Evolutionary conservation across 1,140 invertebrate species (phyloP).

Genomic region (Bactericera cockerelli): DNA sequence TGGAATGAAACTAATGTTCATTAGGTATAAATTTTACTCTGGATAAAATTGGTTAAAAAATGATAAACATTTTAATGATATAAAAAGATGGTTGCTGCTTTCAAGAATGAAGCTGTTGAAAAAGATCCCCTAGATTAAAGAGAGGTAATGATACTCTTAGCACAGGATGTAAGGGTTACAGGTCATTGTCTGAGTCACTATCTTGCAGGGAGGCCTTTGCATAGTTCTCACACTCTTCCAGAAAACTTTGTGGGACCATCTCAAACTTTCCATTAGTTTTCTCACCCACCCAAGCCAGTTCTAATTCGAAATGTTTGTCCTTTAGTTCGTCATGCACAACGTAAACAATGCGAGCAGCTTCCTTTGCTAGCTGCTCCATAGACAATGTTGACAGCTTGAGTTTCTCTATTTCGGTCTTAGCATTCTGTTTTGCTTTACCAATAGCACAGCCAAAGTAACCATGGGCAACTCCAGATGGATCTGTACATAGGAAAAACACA

Average conservation of each 20-base stretch:
- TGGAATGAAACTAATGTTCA: too few relatives aligned
- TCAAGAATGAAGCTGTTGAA: too few relatives aligned
- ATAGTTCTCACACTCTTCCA: conserved; percentile 56
- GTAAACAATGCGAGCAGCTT: conserved; percentile 93
- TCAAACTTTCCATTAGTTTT: conserved; percentile 59
- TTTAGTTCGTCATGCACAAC: conserved; percentile 95
- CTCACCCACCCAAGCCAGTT: conserved; percentile 90
- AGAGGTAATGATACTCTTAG: too few relatives aligned
- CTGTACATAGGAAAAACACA: conserved; percentile 35
- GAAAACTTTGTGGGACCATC: conserved; percentile 46
- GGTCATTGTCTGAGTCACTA: conserved; percentile 65
- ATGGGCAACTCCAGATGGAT: background rate
- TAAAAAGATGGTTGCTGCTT: too few relatives aligned
- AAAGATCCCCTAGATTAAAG: too few relatives aligned
- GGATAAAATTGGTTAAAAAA: too few relatives aligned
- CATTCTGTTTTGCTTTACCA: conserved; percentile 96
- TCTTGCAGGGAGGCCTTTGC: conserved; percentile 72
- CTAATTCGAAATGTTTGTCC: conserved; percentile 95
- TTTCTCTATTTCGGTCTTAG: conserved; percentile 99
- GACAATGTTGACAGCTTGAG: conserved; percentile 74
- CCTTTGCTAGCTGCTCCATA: conserved; percentile 74
- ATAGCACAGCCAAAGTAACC: conserved; percentile 93
- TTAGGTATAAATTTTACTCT: too few relatives aligned
- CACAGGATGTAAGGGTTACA: conserved; percentile 27
- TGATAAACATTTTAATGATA: too few relatives aligned